Evolutionary conservation across 2,888 invertebrate species (phyloP).

Genomic region (Coenonympha glycerion): DNA sequence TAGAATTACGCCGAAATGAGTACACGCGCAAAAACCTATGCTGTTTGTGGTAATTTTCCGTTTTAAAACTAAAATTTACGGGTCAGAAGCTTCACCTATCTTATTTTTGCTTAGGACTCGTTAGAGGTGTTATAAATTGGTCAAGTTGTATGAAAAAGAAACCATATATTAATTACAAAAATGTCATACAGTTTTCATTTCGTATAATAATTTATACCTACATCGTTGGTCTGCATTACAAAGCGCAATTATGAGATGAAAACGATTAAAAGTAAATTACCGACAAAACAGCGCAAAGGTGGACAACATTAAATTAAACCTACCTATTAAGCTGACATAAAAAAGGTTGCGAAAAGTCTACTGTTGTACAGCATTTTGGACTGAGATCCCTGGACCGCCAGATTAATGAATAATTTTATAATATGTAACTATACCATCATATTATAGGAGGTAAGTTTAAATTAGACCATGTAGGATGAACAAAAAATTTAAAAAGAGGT

Average conservation of each 20-base stretch:
- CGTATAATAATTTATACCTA: background rate
- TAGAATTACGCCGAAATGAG: no score
- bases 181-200: background rate
- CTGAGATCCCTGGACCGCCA: no score
- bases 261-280: constrained; percentile 18
- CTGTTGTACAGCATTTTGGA: constrained; percentile 11
- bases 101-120: no score
- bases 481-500: no score
- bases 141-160: background rate
- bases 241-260: constrained; percentile 10
- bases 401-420: no score
- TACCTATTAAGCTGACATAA: constrained; percentile 25
- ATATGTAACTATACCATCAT: no score
- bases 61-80: no score
- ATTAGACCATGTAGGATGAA: no score
- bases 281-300: constrained; percentile 18
- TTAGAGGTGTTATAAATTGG: no score
- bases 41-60: no score
- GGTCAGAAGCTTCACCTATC: no score
- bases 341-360: constrained; percentile 17
- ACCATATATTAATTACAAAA: background rate
- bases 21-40: background rate
- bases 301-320: constrained; percentile 24
- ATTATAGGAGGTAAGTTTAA: no score
- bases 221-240: constrained; percentile 8